A percentile compares a stretch with the other conserved stretches of the same genome.
Conservation (phyloP, 2,888 invertebrate genomes). For the Lacanobia wlatinum region DNA sequence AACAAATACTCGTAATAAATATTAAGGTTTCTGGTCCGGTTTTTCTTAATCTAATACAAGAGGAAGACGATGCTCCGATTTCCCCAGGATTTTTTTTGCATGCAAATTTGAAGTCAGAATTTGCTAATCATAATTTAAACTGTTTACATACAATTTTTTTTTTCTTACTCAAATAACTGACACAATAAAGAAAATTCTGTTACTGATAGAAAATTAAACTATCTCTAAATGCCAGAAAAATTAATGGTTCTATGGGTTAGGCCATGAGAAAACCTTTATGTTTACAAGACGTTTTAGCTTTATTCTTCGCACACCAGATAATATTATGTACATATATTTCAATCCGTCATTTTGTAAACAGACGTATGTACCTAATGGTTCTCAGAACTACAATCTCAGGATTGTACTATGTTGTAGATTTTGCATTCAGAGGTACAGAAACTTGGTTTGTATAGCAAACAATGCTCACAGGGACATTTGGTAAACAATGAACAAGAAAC, state of each 20-base stretch:
- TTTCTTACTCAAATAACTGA: too few species aligned
- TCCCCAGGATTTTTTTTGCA: too few species aligned
- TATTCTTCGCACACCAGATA: background rate
- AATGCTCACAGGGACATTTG: constrained; percentile 15
- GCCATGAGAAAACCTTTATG: background rate
- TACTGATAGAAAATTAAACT: too few species aligned
- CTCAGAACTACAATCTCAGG: background rate
- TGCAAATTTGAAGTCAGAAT: too few species aligned
- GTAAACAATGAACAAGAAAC: constrained; percentile 40
- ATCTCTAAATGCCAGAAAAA: background rate
- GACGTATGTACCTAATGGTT: background rate
- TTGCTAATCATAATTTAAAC: too few species aligned
- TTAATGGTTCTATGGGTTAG: background rate
- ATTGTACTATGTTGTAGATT: constrained; percentile 4
- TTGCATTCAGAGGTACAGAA: constrained; percentile 40
- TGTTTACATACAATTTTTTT: too few species aligned
- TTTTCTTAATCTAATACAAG: too few species aligned
- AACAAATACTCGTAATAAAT: too few species aligned
- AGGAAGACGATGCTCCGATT: too few species aligned
- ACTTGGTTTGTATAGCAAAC: constrained; percentile 40
- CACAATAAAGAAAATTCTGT: too few species aligned
- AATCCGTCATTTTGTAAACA: constrained; percentile 13
- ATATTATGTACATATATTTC: background rate
- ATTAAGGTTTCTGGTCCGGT: too few species aligned
- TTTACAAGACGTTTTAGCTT: background rate